A percentile compares a stretch with the other conserved stretches of the same genome.
These are phyloP conservation scores for Greenwoodochromis staneri DNA, from an alignment of 2,113 vertebrate genomes.

Conservation along the genomic window DNA sequence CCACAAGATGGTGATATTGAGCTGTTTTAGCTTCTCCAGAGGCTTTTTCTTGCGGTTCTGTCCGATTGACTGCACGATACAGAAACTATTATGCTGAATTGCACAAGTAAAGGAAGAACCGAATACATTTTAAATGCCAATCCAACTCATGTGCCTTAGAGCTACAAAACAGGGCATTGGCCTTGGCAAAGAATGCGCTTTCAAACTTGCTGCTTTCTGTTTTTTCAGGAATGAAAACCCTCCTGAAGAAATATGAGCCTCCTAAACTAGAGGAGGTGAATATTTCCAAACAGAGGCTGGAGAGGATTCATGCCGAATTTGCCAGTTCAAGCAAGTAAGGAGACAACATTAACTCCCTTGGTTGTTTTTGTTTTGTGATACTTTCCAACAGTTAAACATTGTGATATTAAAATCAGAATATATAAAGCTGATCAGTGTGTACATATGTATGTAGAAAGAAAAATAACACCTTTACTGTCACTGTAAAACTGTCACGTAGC, in stretches of 20 bases:
- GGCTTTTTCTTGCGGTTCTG: neutral
- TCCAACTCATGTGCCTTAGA: neutral
- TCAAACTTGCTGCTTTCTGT: neutral
- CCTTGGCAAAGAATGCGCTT: neutral
- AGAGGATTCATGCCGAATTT: constrained; percentile 86
- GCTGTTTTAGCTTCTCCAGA: neutral
- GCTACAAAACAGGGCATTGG: neutral
- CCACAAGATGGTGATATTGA: constrained; percentile 35
- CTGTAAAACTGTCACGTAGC: neutral
- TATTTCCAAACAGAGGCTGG: constrained; percentile 83
- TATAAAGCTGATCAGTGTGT: neutral
- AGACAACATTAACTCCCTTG: neutral
- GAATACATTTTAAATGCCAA: neutral
- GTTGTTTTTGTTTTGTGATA: neutral
- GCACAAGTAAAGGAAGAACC: neutral
- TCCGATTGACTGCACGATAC: neutral
- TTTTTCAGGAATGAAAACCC: constrained; percentile 79
- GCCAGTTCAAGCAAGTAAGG: constrained; percentile 75
- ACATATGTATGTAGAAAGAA: neutral
- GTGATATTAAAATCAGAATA: neutral
- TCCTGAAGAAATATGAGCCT: constrained; percentile 86
- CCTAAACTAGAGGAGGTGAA: constrained; percentile 81
- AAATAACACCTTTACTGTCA: neutral
- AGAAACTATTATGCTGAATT: neutral
- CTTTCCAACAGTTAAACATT: neutral